These are phyloP conservation scores for Ammospiza maritima DNA, from an alignment of 2,797 vertebrate genomes.

Conservation along the genomic window DNA sequence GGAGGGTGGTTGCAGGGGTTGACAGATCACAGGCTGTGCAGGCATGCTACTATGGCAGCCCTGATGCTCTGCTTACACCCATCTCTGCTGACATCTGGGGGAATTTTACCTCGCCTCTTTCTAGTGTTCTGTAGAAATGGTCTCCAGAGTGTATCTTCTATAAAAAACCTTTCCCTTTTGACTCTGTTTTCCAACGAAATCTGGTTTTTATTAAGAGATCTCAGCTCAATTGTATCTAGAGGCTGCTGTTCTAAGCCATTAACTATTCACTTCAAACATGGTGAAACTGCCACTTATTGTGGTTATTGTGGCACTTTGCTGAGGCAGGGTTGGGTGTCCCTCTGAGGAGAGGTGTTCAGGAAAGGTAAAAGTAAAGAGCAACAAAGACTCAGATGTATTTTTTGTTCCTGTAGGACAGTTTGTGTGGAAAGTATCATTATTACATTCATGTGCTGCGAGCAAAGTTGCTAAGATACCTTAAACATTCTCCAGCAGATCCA, in stretches of 20 bases:
- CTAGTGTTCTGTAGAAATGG: not conserved
- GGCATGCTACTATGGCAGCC: not conserved
- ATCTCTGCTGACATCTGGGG: not conserved
- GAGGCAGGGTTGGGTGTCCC: not conserved
- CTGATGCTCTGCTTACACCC: not conserved
- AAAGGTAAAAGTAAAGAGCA: not conserved
- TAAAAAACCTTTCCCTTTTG: not conserved
- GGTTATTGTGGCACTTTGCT: not conserved
- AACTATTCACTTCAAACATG: not conserved
- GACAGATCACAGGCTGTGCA: not conserved
- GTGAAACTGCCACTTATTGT: not conserved
- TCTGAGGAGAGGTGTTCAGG: not conserved
- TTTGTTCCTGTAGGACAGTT: not conserved
- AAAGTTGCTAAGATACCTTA: not conserved
- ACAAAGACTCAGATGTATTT: not conserved
- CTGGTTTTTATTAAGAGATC: not conserved
- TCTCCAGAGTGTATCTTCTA: not conserved
- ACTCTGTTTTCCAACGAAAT: not conserved
- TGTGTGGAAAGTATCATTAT: not conserved
- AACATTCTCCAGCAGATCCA: constrained; percentile 6
- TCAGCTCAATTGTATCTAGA: not conserved
- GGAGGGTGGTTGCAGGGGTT: not conserved
- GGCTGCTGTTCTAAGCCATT: not conserved
- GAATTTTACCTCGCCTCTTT: not conserved
- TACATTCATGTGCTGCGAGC: not conserved